Base-by-base conservation (phyloP, 2,113 vertebrate species). In the Podilymbus podiceps region DNA sequence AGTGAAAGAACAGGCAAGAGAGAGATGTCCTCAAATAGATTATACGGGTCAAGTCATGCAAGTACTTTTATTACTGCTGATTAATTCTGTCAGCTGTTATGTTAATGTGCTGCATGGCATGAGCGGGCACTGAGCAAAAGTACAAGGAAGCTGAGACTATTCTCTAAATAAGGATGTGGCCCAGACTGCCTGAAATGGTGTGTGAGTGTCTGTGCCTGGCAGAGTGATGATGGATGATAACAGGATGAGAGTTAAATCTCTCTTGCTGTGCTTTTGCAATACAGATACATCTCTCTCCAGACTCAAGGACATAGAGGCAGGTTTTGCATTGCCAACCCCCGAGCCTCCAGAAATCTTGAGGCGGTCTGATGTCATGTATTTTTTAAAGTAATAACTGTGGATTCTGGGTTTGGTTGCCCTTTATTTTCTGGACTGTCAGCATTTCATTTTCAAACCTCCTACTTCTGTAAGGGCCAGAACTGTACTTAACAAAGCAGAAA, bases 151-250 rank as follows among this genome's bases (percentile, higher is more conserved):
- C 77, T 55, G 66, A 89, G 92, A 78, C 40, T 89, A 28, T 95
- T 96, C 73, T 78, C 96, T 96, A 96, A 97, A 96, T 91, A 96
- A 96, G 95, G 92, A 96, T 93, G 90, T 81, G 80, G 60, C 60
- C 64, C 68, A 90, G 90, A 87, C 96, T 78, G 76, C 90, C 90
- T 64, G 76, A 90, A 93, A 66, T 44, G 67, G 86, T 25, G 62
- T 74, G 35, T 71, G 11, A 18, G 80, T 81, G 66, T 87, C 52
- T 94, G 72, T 88, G 86, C 86, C 92, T 92, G 44, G 84, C 84
- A 87, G 72, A 72, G 83, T 33, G 91, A 58, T 85, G 90, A 89
- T 17, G 69, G 89, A 89, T 82, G 83, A 31, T 68, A 89, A 94
- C 56, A 89, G 73, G 83, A 78, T 50, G 40, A 93, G 73, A 87